Evolutionary conservation across 2,113 vertebrate species (phyloP).

Genomic region (Scartelaos histophorus): DNA sequence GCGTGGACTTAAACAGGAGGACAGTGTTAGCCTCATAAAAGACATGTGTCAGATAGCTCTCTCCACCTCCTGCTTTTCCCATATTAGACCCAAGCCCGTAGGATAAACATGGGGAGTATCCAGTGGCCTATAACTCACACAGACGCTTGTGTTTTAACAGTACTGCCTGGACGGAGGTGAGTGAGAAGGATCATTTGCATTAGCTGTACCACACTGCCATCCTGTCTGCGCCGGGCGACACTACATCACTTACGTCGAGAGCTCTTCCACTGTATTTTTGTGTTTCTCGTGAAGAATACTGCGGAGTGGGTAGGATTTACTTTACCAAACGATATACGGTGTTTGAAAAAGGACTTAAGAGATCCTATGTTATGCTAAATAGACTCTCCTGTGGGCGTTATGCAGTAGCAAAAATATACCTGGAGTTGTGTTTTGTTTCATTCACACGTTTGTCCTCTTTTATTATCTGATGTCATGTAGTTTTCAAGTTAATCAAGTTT

Average conservation of each 20-base stretch:
- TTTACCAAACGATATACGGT: too few relatives aligned
- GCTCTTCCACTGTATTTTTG: neutral
- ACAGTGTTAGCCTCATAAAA: conserved; percentile 32
- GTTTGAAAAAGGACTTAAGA: too few relatives aligned
- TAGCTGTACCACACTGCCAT: conserved; percentile 3
- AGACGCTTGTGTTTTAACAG: conserved; percentile 39
- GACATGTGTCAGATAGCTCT: conserved; percentile 56
- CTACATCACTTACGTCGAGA: neutral
- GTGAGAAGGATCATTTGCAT: conserved; percentile 45
- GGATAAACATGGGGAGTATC: conserved; percentile 36
- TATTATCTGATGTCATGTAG: too few relatives aligned
- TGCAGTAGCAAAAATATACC: too few relatives aligned
- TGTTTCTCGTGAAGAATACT: too few relatives aligned
- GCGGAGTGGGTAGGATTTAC: too few relatives aligned
- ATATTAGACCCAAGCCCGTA: conserved; percentile 21
- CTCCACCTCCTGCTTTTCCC: conserved; percentile 49
- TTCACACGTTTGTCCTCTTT: too few relatives aligned
- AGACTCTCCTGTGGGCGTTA: too few relatives aligned
- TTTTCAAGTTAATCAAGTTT: too few relatives aligned
- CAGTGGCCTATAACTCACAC: conserved; percentile 56
- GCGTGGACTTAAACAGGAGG: conserved; percentile 29
- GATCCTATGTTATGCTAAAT: too few relatives aligned
- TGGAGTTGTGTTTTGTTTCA: too few relatives aligned
- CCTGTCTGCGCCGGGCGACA: conserved; percentile 2
- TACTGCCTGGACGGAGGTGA: conserved; percentile 33